Percentiles rank a stretch among this genome's conserved stretches.
These are phyloP conservation scores for Schizopygopsis malacanthus DNA, from an alignment of 2,797 vertebrate species.

Conservation along the genomic window DNA sequence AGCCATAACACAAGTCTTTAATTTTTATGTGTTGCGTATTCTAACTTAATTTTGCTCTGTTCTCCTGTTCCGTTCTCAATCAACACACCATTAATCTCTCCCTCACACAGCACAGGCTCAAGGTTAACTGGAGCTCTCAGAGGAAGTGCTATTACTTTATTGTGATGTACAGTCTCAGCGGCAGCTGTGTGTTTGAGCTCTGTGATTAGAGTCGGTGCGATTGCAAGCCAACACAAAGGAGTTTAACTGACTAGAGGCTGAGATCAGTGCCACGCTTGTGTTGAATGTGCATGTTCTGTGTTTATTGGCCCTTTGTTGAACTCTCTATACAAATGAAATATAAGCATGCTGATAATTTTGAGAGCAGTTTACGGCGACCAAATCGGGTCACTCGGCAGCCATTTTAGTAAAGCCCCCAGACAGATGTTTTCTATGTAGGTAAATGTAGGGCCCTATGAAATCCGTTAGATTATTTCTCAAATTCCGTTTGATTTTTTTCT, in stretches of 20 bases:
- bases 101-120: background rate
- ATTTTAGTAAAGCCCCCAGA: background rate
- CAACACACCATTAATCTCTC: conserved; percentile 7
- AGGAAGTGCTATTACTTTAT: conserved; percentile 24
- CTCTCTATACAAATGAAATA: background rate
- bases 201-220: conserved; percentile 20
- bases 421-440: background rate
- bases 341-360: background rate
- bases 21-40: conserved; percentile 25
- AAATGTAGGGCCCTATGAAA: too few relatives aligned
- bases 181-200: conserved; percentile 22
- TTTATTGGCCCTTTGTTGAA: background rate
- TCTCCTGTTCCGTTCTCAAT: conserved; percentile 16
- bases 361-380: background rate
- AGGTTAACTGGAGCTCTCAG: conserved; percentile 18
- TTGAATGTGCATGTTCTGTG: background rate
- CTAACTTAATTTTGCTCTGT: conserved; percentile 22
- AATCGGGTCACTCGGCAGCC: background rate
- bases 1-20: conserved; percentile 34
- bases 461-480: too few relatives aligned
- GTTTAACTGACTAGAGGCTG: conserved; percentile 8
- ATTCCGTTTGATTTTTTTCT: too few relatives aligned
- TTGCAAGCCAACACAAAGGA: conserved; percentile 23
- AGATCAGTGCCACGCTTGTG: background rate
- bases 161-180: conserved; percentile 19